phyloP scores from a whole-genome alignment of 1,140 invertebrate genomes.

The Drosophila virilis region DNA sequence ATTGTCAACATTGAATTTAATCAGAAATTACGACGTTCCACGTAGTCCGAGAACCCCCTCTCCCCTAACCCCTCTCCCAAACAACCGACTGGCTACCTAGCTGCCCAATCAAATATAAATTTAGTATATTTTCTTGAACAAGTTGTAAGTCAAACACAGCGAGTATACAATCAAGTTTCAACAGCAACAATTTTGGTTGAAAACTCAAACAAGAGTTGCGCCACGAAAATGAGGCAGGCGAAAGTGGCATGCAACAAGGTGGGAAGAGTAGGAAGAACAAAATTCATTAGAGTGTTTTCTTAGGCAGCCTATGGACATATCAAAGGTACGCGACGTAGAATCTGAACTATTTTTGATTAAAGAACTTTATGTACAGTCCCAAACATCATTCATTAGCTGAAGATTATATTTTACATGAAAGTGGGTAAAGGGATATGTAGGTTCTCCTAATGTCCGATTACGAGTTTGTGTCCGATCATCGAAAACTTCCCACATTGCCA shows the following conservation, averaged over 20 bases:
- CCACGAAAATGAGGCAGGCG: conserved; percentile 5
- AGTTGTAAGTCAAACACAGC: conserved; percentile 10
- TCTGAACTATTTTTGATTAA: neutral
- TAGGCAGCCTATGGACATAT: neutral
- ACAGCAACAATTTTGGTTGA: neutral
- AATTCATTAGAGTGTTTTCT: neutral
- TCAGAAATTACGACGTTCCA: conserved; percentile 69
- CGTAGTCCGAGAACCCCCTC: conserved; percentile 1
- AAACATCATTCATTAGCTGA: no score
- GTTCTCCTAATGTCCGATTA: no score
- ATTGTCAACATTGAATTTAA: conserved; percentile 76
- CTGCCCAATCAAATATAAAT: conserved; percentile 26
- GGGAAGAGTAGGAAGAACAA: neutral
- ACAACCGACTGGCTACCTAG: neutral
- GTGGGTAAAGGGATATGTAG: no score
- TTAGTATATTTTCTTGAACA: conserved; percentile 1
- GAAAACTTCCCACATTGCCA: no score
- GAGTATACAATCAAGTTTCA: conserved; percentile 6
- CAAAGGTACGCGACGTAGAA: no score
- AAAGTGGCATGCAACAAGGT: conserved; percentile 13
- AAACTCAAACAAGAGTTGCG: conserved; percentile 15
- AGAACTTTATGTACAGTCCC: neutral
- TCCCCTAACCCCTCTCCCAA: neutral
- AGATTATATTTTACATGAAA: no score
- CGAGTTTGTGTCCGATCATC: no score